Evolutionary conservation across 2,113 vertebrate species (phyloP), one percentile per base, ranked within the genome.

Genomic region (Setophaga coronata): DNA sequence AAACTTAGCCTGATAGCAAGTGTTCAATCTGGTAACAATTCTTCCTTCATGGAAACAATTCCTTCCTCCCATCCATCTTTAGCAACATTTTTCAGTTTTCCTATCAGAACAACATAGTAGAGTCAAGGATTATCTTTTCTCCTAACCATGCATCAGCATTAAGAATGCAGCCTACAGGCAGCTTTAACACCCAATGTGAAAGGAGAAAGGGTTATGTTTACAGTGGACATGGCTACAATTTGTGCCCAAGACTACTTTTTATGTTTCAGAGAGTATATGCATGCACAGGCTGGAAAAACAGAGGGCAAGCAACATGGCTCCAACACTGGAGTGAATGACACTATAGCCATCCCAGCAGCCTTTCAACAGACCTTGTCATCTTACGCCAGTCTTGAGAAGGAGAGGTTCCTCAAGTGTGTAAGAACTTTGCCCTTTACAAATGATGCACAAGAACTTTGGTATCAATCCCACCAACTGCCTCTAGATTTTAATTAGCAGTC

Each of bases 251-350:
- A 48, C 56, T 71, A 36, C n/a, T 40, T 82, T 20, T 36, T 65
- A 85, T 40, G 21, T 56, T 83, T 53, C 31, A 85, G 19, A 20
- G 43, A 76, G 67, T 21, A 71, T 56, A 48, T 19, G 61, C 60
- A 48, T 20, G 28, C 74, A 86, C 7, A 23, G 15, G 38, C 57
- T 69, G 45, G 71, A 65, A 58, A 89, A 83, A 57, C 50, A 64
- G 83, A 67, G 28, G 34, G 54, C 29, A 56, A 82, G 74, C 14
- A 76, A 25, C 19, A 20, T 3, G 24, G 14, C 43, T 76, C 2
- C 42, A 50, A 29, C 1, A 6, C 43, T 65, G 66, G 26, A 67
- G 40, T 24, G 40, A 72, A 51, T 0, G 0, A 56, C 29, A 58
- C 7, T 25, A 38, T 1, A 80, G 53, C 24, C 33, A 56, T 60